phyloP scores from a whole-genome alignment of 2,797 vertebrate species.

The Typhlichthys subterraneus region DNA sequence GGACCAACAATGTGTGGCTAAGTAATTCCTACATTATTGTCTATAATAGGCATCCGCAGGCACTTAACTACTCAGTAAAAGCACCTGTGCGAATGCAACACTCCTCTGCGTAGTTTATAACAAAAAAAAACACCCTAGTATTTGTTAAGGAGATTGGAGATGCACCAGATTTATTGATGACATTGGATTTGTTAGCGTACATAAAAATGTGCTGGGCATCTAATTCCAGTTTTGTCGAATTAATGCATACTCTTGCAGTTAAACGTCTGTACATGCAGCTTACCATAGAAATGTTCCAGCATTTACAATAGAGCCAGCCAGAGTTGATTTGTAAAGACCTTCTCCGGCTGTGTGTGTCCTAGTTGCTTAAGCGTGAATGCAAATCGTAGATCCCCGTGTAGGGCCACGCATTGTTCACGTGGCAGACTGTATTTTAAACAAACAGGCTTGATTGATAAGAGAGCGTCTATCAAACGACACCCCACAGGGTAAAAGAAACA shows the following conservation, averaged over 20 bases:
- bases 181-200: neutral
- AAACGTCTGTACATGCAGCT: neutral
- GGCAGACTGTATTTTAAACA: too few species aligned
- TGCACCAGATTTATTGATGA: neutral
- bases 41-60: slow-evolving; percentile 32
- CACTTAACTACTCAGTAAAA: slow-evolving; percentile 21
- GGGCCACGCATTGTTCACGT: too few species aligned
- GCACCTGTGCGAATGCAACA: slow-evolving; percentile 35
- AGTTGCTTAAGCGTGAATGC: too few species aligned
- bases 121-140: slow-evolving; percentile 1
- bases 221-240: neutral
- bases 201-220: neutral
- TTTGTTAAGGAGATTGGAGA: neutral
- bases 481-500: too few species aligned
- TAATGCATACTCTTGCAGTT: neutral
- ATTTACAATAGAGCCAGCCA: too few species aligned
- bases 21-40: slow-evolving; percentile 20
- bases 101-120: slow-evolving; percentile 42
- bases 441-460: too few species aligned
- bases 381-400: too few species aligned
- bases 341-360: too few species aligned
- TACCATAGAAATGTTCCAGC: too few species aligned
- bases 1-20: slow-evolving; percentile 4
- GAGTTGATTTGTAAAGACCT: too few species aligned
- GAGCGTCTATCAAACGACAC: too few species aligned